Evolutionary conservation across 2,888 invertebrate species (phyloP).

Genomic region (Salpingus planirostris): DNA sequence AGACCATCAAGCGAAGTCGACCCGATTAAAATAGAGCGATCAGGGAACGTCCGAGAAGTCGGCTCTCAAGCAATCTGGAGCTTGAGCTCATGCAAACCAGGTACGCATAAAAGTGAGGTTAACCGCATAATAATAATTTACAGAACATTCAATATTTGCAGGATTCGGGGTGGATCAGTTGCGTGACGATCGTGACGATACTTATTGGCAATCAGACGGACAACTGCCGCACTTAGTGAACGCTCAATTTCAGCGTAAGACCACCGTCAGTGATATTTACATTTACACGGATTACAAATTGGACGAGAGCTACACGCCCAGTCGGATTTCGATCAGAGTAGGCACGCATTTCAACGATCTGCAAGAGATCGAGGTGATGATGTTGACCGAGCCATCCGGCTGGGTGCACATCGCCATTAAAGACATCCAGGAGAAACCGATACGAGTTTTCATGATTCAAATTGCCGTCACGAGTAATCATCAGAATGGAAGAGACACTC

Average conservation of each 20-base stretch:
- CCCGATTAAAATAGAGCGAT: conserved; percentile 35
- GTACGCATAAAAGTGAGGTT: too few relatives aligned
- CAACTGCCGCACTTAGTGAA: conserved; percentile 96
- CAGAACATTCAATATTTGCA: conserved; percentile 31
- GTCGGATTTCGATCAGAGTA: conserved; percentile 83
- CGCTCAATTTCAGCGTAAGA: conserved; percentile 92
- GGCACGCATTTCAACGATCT: conserved; percentile 96
- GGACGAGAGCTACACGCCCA: conserved; percentile 98
- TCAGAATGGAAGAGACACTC: conserved; percentile 97
- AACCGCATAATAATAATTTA: too few relatives aligned
- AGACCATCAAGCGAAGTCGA: conserved; percentile 25
- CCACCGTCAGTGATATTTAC: conserved; percentile 89
- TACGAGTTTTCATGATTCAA: conserved; percentile 94
- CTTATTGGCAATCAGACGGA: conserved; percentile 99
- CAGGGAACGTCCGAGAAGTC: conserved; percentile 38
- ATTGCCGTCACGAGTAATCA: conserved; percentile 96
- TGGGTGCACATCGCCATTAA: conserved; percentile 93
- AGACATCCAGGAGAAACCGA: conserved; percentile 76
- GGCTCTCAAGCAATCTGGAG: conserved; percentile 77
- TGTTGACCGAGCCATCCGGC: conserved; percentile 86
- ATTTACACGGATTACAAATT: conserved; percentile 97
- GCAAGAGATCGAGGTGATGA: conserved; percentile 90
- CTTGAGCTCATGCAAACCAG: conserved; percentile 95
- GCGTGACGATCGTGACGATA: conserved; percentile 90
- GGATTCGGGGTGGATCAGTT: conserved; percentile 98